Percentiles rank a stretch among this genome's conserved stretches.
These are phyloP conservation scores for Gallinago undulata DNA, from an alignment of 2,113 vertebrate genomes.

Conservation along the genomic window DNA sequence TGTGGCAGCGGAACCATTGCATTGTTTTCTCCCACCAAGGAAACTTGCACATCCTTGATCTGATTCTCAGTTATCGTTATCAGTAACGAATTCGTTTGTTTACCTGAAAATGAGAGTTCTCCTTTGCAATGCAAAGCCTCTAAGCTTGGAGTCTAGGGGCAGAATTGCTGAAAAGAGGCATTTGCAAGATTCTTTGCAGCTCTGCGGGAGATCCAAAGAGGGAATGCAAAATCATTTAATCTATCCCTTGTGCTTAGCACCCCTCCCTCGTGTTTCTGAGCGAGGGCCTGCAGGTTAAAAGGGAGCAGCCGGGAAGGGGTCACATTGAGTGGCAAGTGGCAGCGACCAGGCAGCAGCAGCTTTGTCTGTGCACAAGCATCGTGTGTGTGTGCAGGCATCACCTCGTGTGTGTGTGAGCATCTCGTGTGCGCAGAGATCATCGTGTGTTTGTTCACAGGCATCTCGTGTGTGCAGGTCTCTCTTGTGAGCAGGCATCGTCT, in stretches of 20 bases:
- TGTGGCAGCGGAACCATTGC: not conserved
- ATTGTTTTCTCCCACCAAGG: not conserved
- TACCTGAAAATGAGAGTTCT: not conserved
- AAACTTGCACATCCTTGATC: not conserved
- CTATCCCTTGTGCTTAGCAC: not conserved
- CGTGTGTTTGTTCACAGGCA: not conserved
- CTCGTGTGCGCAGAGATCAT: no score
- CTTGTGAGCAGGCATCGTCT: not conserved
- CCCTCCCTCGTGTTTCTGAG: not conserved
- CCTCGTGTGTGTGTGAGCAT: not conserved
- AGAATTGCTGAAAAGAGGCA: not conserved
- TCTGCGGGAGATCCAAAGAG: not conserved
- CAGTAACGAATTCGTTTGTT: rapidly evolving
- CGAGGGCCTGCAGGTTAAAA: not conserved
- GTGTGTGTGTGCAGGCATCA: not conserved
- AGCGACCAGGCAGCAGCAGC: not conserved
- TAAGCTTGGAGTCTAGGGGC: not conserved
- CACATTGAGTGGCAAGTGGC: rapidly evolving
- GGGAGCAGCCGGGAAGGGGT: not conserved
- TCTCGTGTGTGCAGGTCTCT: not conserved
- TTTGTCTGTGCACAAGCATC: rapidly evolving
- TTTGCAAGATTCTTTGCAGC: not conserved
- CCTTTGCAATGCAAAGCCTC: not conserved
- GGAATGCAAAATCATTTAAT: not conserved
- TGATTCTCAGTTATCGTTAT: not conserved